Percentiles rank a stretch among this genome's conserved stretches.
These are phyloP conservation scores for Mimachlamys varia DNA, from an alignment of 2,888 invertebrate species.

Conservation along the genomic window DNA sequence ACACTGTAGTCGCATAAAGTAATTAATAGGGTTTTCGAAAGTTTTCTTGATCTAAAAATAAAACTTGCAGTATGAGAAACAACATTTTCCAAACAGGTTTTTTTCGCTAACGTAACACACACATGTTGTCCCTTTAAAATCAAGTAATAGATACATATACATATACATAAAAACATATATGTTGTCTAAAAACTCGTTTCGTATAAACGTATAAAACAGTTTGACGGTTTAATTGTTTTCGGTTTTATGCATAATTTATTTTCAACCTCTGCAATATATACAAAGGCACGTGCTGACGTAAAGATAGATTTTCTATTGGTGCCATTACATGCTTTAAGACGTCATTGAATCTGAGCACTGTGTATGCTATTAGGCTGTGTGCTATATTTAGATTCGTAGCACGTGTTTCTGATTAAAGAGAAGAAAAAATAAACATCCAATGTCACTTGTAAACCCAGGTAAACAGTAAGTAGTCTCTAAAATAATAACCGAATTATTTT, in stretches of 20 bases:
- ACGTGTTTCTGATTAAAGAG: neutral
- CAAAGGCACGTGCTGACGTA: neutral
- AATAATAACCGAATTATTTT: neutral
- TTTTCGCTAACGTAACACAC: too few species aligned
- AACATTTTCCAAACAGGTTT: too few species aligned
- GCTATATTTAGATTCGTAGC: neutral
- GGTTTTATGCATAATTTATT: neutral
- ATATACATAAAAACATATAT: too few species aligned
- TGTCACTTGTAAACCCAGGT: neutral
- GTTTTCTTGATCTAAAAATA: too few species aligned
- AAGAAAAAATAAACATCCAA: neutral
- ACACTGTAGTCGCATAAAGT: too few species aligned
- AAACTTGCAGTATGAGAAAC: too few species aligned
- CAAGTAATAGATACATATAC: too few species aligned
- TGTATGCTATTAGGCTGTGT: neutral
- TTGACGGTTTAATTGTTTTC: neutral
- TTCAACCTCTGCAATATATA: neutral
- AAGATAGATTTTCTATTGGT: neutral
- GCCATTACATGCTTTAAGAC: neutral
- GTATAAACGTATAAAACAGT: too few species aligned
- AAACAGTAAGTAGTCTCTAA: neutral
- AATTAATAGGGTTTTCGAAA: too few species aligned
- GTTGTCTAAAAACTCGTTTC: too few species aligned
- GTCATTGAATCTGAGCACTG: neutral
- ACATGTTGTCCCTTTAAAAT: too few species aligned